Evolutionary conservation across 2,113 vertebrate genomes (phyloP).

Genomic region (Hippolais icterina): DNA sequence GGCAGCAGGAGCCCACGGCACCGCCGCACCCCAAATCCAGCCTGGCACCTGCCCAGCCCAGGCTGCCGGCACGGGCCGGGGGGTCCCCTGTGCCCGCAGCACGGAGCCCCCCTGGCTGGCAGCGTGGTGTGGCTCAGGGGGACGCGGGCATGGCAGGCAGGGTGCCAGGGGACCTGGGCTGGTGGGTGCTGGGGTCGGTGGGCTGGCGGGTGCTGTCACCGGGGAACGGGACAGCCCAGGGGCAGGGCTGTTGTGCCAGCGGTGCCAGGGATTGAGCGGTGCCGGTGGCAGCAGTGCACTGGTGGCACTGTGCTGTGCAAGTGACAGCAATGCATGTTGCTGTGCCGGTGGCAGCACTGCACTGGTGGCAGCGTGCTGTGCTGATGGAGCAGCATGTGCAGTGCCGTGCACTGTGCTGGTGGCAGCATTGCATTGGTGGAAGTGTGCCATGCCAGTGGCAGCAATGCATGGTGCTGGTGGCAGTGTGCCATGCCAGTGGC

Average conservation of each 20-base stretch:
- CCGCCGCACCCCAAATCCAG: neutral
- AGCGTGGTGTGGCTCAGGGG: neutral
- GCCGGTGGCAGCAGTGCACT: neutral
- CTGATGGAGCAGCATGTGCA: neutral
- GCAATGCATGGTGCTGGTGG: neutral
- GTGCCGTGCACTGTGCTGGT: neutral
- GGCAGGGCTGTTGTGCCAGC: neutral
- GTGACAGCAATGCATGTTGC: neutral
- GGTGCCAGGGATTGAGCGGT: accelerated
- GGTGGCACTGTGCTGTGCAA: too few relatives aligned
- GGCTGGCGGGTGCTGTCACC: neutral
- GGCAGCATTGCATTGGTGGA: too few relatives aligned
- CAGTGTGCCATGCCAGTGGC: accelerated
- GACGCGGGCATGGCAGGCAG: accelerated
- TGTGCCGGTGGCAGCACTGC: neutral
- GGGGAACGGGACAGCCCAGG: neutral
- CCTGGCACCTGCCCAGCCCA: neutral
- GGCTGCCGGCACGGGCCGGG: neutral
- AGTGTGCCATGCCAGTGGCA: accelerated
- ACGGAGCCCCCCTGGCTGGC: neutral
- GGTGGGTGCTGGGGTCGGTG: neutral
- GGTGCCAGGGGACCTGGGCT: neutral
- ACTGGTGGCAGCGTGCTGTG: neutral
- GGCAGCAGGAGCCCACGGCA: neutral
- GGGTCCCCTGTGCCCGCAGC: accelerated